phyloP scores from a whole-genome alignment of 2,113 vertebrate genomes.

The Erinaceus europaeus region DNA sequence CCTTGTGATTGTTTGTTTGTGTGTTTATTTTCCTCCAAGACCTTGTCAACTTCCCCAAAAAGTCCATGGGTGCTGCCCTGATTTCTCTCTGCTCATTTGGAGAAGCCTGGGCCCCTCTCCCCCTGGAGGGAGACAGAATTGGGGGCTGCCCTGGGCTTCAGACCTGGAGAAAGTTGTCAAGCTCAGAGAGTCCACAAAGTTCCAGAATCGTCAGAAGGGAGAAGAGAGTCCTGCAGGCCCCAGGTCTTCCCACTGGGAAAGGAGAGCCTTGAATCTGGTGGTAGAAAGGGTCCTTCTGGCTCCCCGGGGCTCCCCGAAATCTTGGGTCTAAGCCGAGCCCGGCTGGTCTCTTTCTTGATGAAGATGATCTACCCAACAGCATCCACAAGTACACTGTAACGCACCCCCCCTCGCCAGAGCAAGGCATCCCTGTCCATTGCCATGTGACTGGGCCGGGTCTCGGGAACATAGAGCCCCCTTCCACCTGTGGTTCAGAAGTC shows the following conservation, averaged over 20 bases:
- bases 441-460: neutral
- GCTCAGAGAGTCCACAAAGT: neutral
- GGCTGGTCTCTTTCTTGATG: neutral
- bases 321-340: neutral
- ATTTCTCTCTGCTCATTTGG: neutral
- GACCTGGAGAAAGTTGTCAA: neutral
- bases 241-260: neutral
- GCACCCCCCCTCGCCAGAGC: neutral
- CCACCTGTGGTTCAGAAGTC: neutral
- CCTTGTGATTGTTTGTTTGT: neutral
- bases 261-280: neutral
- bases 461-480: neutral
- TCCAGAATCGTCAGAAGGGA: neutral
- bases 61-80: neutral
- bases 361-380: neutral
- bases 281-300: neutral
- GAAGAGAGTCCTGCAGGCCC: no score
- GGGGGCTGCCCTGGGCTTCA: no score
- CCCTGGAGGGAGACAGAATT: neutral
- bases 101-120: neutral
- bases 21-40: neutral
- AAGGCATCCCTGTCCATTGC: neutral
- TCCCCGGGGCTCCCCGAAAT: neutral
- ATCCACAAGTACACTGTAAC: neutral
- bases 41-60: neutral